Evolutionary conservation across 2,113 vertebrate species (phyloP).

Genomic region (Euleptes europaea): DNA sequence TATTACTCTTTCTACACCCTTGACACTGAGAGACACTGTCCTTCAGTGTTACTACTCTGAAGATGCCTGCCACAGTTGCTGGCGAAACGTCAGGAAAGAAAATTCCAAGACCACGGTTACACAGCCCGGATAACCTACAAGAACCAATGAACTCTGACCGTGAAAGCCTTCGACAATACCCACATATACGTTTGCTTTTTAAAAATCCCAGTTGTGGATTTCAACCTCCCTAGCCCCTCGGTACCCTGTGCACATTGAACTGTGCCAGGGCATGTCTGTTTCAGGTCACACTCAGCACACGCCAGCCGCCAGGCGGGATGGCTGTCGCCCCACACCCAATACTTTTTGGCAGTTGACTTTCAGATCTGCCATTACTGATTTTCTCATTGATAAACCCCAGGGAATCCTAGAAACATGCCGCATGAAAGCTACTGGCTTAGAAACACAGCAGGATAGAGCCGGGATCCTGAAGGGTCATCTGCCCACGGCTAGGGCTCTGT

Average conservation of each 20-base stretch:
- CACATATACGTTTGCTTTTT: neutral
- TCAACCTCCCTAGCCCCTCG: neutral
- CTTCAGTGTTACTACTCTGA: too few relatives aligned
- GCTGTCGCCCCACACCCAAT: neutral
- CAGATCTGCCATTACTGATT: neutral
- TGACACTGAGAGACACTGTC: too few relatives aligned
- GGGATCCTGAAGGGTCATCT: neutral
- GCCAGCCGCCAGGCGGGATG: neutral
- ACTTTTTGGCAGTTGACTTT: neutral
- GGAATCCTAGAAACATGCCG: neutral
- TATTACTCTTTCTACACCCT: too few relatives aligned
- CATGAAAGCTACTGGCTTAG: neutral
- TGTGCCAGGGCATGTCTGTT: too few relatives aligned
- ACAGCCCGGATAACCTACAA: too few relatives aligned
- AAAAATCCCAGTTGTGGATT: too few relatives aligned
- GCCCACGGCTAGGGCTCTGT: neutral
- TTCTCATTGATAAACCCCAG: constrained; percentile 4
- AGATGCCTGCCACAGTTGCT: too few relatives aligned
- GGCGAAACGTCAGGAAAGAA: too few relatives aligned
- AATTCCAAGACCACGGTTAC: too few relatives aligned
- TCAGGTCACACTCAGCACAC: neutral
- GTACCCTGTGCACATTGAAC: neutral
- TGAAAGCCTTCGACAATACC: too few relatives aligned
- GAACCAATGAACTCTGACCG: too few relatives aligned
- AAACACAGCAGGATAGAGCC: too few relatives aligned